Evolutionary conservation across 2,888 invertebrate species (phyloP), one percentile per base, ranked within the genome.

Genomic region (Quadriops clusia): DNA sequence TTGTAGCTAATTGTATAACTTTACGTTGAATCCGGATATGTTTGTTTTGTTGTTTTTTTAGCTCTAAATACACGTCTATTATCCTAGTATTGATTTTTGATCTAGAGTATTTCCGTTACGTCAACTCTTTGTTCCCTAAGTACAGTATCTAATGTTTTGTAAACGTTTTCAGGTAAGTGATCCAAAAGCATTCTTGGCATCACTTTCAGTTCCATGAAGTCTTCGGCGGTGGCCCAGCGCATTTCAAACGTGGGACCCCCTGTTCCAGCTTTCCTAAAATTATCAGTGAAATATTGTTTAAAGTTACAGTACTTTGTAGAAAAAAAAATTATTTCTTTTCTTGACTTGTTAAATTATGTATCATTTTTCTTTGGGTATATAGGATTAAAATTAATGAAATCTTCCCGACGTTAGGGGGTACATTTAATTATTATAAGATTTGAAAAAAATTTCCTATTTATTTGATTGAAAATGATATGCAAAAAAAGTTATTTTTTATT

Each of bases 161-260:
- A 70, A 10, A 87, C 74, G 52, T 77, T 78, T 52, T 85, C 78
- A 0, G 90, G 89, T 26, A 89, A 62, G 56, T 91, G 90, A 58
- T 91, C 89, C 2, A 82, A 65, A 3, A 89, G 54, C 83, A 89
- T 89, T 27, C 80, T 68, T 4, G 85, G 84, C 74, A 85, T 84
- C 29, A 90, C 81, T 44, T 79, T 70, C 30, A 90, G 64, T 51
- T 85, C 81, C 64, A 74, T 73, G 58, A 86, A 86, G 53, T 82
- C 80, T 51, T 84, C 82, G 0, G 82, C 68, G 32, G 73, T 67
- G 3, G 81, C 78, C 86, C 86, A 87, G 22, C 81, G 67, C 72
- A 83, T 82, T 53, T 79, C 77, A 52, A 67, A 82, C 36, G 71
- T 72, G 4, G 72, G 71, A 33, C 75, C 74, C 30, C 70, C 73